Evolutionary conservation across 2,113 vertebrate species (phyloP).

Genomic region (Austrofundulus limnaeus): DNA sequence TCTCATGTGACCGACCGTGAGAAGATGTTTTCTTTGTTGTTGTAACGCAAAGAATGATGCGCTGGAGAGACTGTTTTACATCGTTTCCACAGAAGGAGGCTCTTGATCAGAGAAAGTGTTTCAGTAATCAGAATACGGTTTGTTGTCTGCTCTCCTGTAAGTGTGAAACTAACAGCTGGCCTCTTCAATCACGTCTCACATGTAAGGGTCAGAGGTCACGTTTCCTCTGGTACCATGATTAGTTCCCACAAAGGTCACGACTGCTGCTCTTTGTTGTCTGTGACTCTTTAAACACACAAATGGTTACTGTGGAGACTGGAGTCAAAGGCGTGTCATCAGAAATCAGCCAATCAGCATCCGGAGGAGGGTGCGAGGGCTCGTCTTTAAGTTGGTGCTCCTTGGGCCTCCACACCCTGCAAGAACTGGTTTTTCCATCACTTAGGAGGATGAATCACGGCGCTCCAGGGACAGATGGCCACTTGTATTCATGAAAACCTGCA

Average conservation of each 20-base stretch:
- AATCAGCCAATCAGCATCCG: background rate
- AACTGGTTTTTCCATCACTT: slow-evolving; percentile 40
- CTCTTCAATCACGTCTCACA: slow-evolving; percentile 37
- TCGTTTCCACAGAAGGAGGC: background rate
- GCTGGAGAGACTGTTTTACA: background rate
- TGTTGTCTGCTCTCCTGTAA: background rate
- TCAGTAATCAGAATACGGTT: background rate
- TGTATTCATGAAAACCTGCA: slow-evolving; percentile 52
- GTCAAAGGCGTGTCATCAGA: background rate
- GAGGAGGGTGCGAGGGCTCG: background rate
- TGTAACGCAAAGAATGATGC: no score
- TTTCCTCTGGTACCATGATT: slow-evolving; percentile 50
- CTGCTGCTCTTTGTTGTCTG: background rate
- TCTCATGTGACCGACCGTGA: no score
- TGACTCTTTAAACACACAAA: background rate
- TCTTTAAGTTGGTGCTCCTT: background rate
- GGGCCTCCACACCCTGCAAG: slow-evolving; percentile 39
- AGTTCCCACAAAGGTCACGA: slow-evolving; percentile 12
- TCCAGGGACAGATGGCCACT: slow-evolving; percentile 43
- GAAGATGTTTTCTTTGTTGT: no score
- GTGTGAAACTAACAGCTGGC: slow-evolving; percentile 48
- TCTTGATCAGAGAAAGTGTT: background rate
- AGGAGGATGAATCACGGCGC: slow-evolving; percentile 55
- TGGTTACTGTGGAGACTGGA: background rate
- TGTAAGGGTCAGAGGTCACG: slow-evolving; percentile 44